phyloP scores from a whole-genome alignment of 1,140 invertebrate genomes.

The Dinoponera quadriceps region DNA sequence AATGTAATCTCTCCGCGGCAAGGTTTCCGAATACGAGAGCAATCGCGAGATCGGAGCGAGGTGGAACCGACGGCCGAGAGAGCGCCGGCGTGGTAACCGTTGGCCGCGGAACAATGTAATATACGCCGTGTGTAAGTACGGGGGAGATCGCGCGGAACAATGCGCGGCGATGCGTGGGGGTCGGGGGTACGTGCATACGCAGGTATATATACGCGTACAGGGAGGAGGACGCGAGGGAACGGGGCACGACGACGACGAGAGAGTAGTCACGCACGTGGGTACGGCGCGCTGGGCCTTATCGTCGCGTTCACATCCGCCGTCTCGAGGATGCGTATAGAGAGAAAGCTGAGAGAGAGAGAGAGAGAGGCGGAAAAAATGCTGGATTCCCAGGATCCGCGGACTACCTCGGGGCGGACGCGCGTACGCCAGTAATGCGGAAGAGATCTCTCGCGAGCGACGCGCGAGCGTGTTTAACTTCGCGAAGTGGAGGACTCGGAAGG shows the following conservation, averaged over 20 bases:
- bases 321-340: slow-evolving; percentile 79
- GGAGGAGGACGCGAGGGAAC: slow-evolving; percentile 64
- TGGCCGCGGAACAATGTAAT: slow-evolving; percentile 70
- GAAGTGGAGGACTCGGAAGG: slow-evolving; percentile 4
- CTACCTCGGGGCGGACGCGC: slow-evolving; percentile 62
- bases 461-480: slow-evolving; percentile 24
- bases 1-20: slow-evolving; percentile 14
- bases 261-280: slow-evolving; percentile 79
- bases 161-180: slow-evolving; percentile 47
- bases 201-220: background rate
- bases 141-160: slow-evolving; percentile 74
- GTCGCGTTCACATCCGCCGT: slow-evolving; percentile 81
- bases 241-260: slow-evolving; percentile 39
- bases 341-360: slow-evolving; percentile 76
- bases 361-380: slow-evolving; percentile 71
- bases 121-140: slow-evolving; percentile 70
- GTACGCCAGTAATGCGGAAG: slow-evolving; percentile 74
- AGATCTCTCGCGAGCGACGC: slow-evolving; percentile 57
- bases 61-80: slow-evolving; percentile 2
- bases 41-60: slow-evolving; percentile 41
- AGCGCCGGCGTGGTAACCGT: slow-evolving; percentile 39
- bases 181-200: background rate
- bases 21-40: slow-evolving; percentile 35
- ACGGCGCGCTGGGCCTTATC: slow-evolving; percentile 75
- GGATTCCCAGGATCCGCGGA: slow-evolving; percentile 79